Evolutionary conservation across 92 coral and sea anemone species (phyloP).

Genomic region (Phenganax marumi): DNA sequence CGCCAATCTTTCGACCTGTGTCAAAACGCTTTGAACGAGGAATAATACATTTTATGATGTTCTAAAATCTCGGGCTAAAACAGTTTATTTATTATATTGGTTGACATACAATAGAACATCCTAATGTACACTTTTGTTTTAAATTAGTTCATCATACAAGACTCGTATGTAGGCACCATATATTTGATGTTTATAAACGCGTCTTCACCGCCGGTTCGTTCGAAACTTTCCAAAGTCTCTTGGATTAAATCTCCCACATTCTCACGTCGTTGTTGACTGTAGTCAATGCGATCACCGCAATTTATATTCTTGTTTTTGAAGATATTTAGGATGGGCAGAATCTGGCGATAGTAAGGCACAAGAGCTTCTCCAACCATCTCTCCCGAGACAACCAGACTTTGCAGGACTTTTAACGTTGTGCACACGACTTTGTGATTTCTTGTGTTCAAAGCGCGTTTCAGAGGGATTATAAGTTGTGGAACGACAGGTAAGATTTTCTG

Average conservation of each 20-base stretch:
- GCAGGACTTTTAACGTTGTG: conserved; percentile 85
- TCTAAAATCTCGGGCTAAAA: conserved; percentile 8
- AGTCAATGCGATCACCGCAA: conserved; percentile 97
- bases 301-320: conserved; percentile 90
- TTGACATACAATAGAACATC: conserved; percentile 9
- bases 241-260: conserved; percentile 94
- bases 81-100: conserved; percentile 34
- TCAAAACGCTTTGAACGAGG: neutral
- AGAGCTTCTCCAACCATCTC: conserved; percentile 93
- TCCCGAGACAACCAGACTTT: conserved; percentile 81
- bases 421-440: conserved; percentile 80
- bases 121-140: conserved; percentile 33
- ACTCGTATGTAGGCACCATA: conserved; percentile 98
- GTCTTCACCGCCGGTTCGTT: conserved; percentile 88
- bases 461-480: conserved; percentile 95
- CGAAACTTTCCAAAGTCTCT: conserved; percentile 90
- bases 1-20: too few species aligned
- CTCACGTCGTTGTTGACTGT: conserved; percentile 97
- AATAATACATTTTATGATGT: neutral
- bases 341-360: conserved; percentile 97
- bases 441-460: conserved; percentile 87
- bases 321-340: conserved; percentile 89
- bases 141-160: conserved; percentile 81
- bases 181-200: conserved; percentile 99
- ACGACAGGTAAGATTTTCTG: conserved; percentile 81